Conservation (phyloP, 64 coral and sea anemone species). For the Montipora capricornis region DNA sequence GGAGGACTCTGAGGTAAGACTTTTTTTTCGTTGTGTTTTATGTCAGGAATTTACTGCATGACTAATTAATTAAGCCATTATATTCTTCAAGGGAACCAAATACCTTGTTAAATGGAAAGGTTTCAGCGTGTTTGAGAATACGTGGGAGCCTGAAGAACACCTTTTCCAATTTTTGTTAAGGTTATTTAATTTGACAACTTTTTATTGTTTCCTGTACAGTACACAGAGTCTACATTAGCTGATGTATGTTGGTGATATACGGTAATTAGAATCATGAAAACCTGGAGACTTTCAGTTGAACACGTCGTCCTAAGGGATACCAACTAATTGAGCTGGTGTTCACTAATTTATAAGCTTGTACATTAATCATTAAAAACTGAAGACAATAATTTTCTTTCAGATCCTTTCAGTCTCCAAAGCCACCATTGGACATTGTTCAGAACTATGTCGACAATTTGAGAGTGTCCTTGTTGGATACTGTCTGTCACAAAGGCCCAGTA, state of each 20-base stretch:
- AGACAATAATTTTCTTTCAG: constrained; percentile 13
- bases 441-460: constrained; percentile 42
- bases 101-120: constrained; percentile 41
- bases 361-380: not conserved
- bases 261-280: too few relatives aligned
- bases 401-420: constrained; percentile 33
- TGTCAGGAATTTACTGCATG: too few relatives aligned
- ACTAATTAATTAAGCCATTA: not conserved
- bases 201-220: too few relatives aligned
- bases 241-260: too few relatives aligned
- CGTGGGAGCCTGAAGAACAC: constrained; percentile 38
- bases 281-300: too few relatives aligned
- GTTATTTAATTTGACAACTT: not conserved
- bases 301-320: too few relatives aligned
- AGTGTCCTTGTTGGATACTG: not conserved
- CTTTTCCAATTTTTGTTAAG: constrained; percentile 1
- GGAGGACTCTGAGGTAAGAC: too few relatives aligned
- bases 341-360: not conserved
- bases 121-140: constrained; percentile 21
- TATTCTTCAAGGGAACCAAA: not conserved
- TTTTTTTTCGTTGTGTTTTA: too few relatives aligned
- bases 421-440: constrained; percentile 11
- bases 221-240: too few relatives aligned
- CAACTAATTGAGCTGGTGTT: not conserved
- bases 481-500: constrained; percentile 18